Conservation (phyloP, 2,888 invertebrate genomes). For the Tanaodytes sp. region DNA sequence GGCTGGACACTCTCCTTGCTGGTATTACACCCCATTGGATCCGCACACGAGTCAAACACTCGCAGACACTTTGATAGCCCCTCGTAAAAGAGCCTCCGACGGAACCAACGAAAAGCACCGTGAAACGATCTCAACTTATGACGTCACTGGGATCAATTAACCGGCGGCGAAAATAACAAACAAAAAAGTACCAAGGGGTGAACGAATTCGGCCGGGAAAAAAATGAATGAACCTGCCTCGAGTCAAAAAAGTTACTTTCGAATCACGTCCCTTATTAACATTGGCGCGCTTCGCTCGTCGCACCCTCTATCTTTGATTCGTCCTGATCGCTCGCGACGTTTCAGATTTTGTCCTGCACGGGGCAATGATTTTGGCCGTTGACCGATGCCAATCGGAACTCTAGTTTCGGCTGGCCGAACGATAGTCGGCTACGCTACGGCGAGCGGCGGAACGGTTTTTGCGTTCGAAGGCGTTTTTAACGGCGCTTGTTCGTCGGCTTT, state of each 20-base stretch:
- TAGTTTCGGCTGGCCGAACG: not conserved
- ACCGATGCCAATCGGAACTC: not conserved
- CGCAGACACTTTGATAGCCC: not conserved
- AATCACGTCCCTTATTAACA: conserved; percentile 34
- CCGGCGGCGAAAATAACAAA: not conserved
- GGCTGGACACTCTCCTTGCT: conserved; percentile 75
- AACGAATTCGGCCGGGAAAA: too few relatives aligned
- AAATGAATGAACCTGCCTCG: too few relatives aligned
- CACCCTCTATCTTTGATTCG: conserved; percentile 24
- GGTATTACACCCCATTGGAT: conserved; percentile 76
- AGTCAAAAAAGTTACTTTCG: conserved; percentile 1
- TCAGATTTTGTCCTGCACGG: conserved; percentile 2
- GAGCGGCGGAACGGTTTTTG: not conserved
- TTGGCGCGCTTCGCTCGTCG: conserved; percentile 24
- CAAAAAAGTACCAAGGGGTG: too few relatives aligned
- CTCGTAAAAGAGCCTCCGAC: not conserved
- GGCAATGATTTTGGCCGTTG: not conserved
- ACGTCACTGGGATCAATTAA: not conserved
- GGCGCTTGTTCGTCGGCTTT: not conserved
- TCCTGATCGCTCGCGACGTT: conserved; percentile 5
- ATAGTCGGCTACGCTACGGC: not conserved
- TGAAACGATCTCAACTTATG: too few relatives aligned
- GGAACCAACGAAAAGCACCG: too few relatives aligned
- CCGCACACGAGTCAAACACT: conserved; percentile 32
- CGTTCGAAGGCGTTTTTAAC: not conserved